Conservation (phyloP, 2,888 invertebrate species). For the Oegoconia quadripuncta region DNA sequence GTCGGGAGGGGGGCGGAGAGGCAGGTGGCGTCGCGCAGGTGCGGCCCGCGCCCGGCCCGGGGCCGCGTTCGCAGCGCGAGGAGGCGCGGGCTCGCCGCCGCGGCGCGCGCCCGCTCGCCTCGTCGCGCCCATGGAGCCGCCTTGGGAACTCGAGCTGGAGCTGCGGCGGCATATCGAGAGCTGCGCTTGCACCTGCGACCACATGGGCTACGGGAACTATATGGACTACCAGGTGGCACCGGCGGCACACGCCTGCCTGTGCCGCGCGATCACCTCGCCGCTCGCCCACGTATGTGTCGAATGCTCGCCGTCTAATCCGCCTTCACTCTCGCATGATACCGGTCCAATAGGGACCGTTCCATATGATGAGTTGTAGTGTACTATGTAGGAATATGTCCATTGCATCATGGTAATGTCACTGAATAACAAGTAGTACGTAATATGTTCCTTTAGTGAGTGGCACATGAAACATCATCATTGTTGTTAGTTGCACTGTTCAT, state of each 20-base stretch:
- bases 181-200: conserved; percentile 94
- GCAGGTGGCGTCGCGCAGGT: conserved; percentile 66
- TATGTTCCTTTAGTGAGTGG: too few relatives aligned
- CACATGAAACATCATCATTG: too few relatives aligned
- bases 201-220: conserved; percentile 95
- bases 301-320: conserved; percentile 41
- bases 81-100: conserved; percentile 61
- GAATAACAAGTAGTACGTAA: too few relatives aligned
- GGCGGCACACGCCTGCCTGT: conserved; percentile 70
- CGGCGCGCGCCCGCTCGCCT: conserved; percentile 61
- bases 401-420: background rate
- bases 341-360: conserved; percentile 9
- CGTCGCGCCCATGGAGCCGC: conserved; percentile 73
- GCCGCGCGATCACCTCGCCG: conserved; percentile 74
- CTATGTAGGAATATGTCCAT: too few relatives aligned
- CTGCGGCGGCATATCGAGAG: conserved; percentile 92
- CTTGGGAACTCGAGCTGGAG: conserved; percentile 88
- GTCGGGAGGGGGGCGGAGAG: conserved; percentile 60
- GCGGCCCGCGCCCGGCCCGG: conserved; percentile 68
- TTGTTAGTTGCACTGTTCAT: too few relatives aligned
- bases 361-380: conserved; percentile 9
- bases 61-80: conserved; percentile 59
- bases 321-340: conserved; percentile 27
- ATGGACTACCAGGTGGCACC: conserved; percentile 91
- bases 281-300: conserved; percentile 72